These are phyloP conservation scores for Serinus canaria DNA, from an alignment of 2,113 vertebrate species.

Conservation along the genomic window DNA sequence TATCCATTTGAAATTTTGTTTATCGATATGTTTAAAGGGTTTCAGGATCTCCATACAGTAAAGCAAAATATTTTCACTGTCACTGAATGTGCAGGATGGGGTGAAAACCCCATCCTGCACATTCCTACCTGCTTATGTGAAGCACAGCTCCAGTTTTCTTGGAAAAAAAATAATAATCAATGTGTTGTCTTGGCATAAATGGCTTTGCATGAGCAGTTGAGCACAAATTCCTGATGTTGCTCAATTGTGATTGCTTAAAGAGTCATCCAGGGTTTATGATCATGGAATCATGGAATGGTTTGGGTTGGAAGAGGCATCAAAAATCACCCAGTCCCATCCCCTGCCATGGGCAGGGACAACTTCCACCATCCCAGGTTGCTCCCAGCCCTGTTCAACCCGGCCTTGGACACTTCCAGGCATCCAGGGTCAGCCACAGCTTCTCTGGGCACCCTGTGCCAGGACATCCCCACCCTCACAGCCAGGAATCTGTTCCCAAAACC, in stretches of 20 bases:
- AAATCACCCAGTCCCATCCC: fast-evolving
- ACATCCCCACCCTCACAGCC: fast-evolving
- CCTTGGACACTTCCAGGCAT: neutral
- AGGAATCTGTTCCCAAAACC: neutral
- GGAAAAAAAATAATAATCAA: neutral
- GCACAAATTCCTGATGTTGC: neutral
- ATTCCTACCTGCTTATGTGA: neutral
- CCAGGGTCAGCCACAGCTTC: neutral
- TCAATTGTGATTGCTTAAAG: neutral
- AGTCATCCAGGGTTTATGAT: neutral
- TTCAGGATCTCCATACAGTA: neutral
- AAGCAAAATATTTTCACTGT: neutral
- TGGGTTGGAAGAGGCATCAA: neutral
- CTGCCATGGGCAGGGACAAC: neutral
- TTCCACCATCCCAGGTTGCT: fast-evolving
- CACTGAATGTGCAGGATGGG: no score
- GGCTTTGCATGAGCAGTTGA: neutral
- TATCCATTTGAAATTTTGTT: neutral
- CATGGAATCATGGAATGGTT: neutral
- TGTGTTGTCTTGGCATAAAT: neutral
- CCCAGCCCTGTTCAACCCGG: fast-evolving
- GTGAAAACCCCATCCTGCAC: neutral
- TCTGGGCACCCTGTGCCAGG: neutral
- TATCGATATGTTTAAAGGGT: neutral
- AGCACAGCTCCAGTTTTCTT: neutral